Base-by-base conservation (phyloP, 2,888 invertebrate species). In the Acleris literana region DNA sequence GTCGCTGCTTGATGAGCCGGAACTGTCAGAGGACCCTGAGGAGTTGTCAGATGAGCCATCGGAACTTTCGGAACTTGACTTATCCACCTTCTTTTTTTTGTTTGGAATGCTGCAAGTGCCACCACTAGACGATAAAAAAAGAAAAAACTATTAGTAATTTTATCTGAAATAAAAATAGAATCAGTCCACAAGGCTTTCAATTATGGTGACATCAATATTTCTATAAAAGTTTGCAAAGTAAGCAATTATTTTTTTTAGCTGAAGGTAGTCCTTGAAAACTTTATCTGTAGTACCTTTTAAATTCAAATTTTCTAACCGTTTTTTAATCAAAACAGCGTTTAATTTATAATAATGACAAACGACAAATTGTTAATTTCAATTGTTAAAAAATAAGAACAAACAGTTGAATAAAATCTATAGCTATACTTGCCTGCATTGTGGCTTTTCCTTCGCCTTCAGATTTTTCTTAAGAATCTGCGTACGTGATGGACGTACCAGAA, bases 401-500 rank as follows among this genome's bases (percentile, higher is more conserved):
- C 46, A 17, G 17, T 17, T 46, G 5, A 46, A 46, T 33, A 46
- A 6, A 46, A 7, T 46, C 18, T 55, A 22, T 55, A n/a, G n/a
- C 20, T 43, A 43, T n/a, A 55, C 71, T 67, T 70, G 88, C 90
- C 91, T 91, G 89, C 91, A 88, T 22, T 80, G 79, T 3, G 81
- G 86, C 68, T 85, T 85, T 65, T 90, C 82, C 48, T 81, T 85
- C 11, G 83, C 76, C 70, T 91, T 93, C 61, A 94, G 67, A 71
- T 93, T 94, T 73, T 93, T 97, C 77, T 95, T 96, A 71, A 98
- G 87, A 69, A 96, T 94, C 74, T 96, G 95, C 1, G 98, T 97
- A 63, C 98, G 94, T 0, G 98, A 97, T 5, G 95, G 95, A 65
- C 98, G 94, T 75, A 97, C 95, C 5, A 97, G 91, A 85, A 96